Evolutionary conservation across 2,888 invertebrate species (phyloP).

Genomic region (Caenorhabditis virilis): DNA sequence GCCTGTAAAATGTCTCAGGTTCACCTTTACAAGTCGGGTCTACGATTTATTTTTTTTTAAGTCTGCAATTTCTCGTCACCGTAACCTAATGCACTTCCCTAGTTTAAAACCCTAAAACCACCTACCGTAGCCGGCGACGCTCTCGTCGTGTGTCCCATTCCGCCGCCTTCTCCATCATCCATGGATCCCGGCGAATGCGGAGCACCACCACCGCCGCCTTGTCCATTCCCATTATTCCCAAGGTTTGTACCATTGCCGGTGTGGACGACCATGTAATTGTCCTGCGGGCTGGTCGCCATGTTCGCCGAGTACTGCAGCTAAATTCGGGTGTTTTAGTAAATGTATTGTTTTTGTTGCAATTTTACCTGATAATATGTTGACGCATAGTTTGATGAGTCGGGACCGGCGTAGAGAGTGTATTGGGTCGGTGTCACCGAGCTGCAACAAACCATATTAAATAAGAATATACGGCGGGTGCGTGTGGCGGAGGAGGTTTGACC

Average conservation of each 20-base stretch:
- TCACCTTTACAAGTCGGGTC: too few species aligned
- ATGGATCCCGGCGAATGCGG: slow-evolving; percentile 48
- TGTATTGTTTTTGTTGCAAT: background rate
- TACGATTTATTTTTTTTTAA: too few species aligned
- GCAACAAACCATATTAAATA: slow-evolving; percentile 18
- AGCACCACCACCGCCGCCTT: background rate
- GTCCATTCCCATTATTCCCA: background rate
- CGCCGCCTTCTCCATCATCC: slow-evolving; percentile 44
- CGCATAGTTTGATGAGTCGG: slow-evolving; percentile 28
- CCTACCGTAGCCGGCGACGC: slow-evolving; percentile 59
- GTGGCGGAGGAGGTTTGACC: too few species aligned
- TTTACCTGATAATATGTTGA: slow-evolving; percentile 44
- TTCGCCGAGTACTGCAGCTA: slow-evolving; percentile 34
- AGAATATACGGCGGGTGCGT: too few species aligned
- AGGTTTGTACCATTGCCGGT: too few species aligned
- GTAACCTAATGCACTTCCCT: too few species aligned
- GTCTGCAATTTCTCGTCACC: too few species aligned
- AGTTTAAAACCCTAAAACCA: too few species aligned
- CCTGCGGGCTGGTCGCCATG: slow-evolving; percentile 38
- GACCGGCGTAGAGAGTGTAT: slow-evolving; percentile 32
- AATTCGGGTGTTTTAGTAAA: background rate
- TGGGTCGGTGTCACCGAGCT: slow-evolving; percentile 31
- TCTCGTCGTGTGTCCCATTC: slow-evolving; percentile 45
- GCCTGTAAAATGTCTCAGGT: too few species aligned
- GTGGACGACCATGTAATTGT: background rate